Evolutionary conservation across 1,140 invertebrate genomes (phyloP), one percentile per base, ranked within the genome.

Genomic region (Ephestia elutella): DNA sequence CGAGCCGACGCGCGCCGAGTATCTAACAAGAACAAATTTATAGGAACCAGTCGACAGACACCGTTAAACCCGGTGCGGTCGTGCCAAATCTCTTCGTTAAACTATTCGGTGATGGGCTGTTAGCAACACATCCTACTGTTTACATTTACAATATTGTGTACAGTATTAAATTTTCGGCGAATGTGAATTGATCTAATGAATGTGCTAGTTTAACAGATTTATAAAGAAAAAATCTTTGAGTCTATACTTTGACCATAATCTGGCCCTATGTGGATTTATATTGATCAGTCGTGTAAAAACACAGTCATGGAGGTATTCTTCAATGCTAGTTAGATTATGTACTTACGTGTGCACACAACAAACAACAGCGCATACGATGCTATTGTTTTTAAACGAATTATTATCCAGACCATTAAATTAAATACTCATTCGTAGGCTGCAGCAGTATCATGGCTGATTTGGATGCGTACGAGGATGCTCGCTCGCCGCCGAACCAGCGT

Each of bases 81-180:
- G 81, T 86, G 81, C 83, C 81, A 84, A 84, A 86, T 86, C 81
- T 82, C 80, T 86, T 84, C 81, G 84, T 86, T 86, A 84, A 78
- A 82, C 76, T 80, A 71, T 75, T 79, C 69, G 65, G 59, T 58
- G 50, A 61, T 58, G 56, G n/a, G 15, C 38, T 44, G 38, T 44
- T 44, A 44, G 38, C 38, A 44, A 15, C 15, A 13, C 75, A 70
- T 79, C 68, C 70, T 69, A 67, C 73, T 81, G 77, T 78, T 81
- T 82, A 78, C 73, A 76, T 77, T 78, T 72, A 62, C 65, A 38
- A 60, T 25, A 35, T 35, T 44, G 15, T 15, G n/a, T 10, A 7
- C 30, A 32, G 30, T 32, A 11, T 32, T 3, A 32, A 5, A 5
- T 28, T 28, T 28, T 28, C 8, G n/a, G n/a, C n/a, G n/a, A n/a